Conservation (phyloP, 2,797 vertebrate species). For the Sparidentex hasta region DNA sequence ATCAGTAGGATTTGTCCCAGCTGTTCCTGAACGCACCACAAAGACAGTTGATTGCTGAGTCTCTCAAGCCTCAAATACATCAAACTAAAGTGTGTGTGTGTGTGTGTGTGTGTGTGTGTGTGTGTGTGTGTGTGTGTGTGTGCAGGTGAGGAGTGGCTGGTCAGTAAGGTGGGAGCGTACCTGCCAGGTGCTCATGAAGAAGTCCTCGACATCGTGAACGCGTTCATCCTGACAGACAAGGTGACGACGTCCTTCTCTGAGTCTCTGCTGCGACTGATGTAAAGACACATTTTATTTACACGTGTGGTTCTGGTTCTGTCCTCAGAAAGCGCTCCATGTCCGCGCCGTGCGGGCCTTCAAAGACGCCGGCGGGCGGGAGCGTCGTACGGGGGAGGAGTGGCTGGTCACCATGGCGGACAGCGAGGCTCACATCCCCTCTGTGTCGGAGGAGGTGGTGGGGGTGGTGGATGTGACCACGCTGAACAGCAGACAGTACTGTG, state of each 20-base stretch:
- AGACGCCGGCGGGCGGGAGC: constrained; percentile 79
- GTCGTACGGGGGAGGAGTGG: constrained; percentile 93
- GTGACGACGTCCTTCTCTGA: constrained; percentile 66
- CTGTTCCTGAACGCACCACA: no score
- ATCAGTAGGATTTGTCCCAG: no score
- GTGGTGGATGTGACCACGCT: constrained; percentile 90
- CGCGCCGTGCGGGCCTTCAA: constrained; percentile 88
- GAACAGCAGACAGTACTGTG: constrained; percentile 90
- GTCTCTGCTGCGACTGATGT: no score
- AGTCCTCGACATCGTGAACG: constrained; percentile 90
- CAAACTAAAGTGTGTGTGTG: no score
- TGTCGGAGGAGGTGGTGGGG: constrained; percentile 90
- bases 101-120: background rate
- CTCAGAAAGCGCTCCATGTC: constrained; percentile 91
- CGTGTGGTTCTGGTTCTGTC: background rate
- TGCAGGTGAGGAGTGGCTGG: constrained; percentile 94
- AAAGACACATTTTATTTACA: no score
- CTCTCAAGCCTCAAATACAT: no score
- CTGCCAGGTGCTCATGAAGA: constrained; percentile 92
- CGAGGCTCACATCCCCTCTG: constrained; percentile 91
- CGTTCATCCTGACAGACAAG: constrained; percentile 94
- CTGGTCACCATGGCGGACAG: constrained; percentile 89
- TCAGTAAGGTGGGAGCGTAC: constrained; percentile 92
- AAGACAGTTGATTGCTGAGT: no score
- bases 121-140: constrained; percentile 18